Conservation (phyloP, 1,140 invertebrate species). For the Anadara kagoshimensis region DNA sequence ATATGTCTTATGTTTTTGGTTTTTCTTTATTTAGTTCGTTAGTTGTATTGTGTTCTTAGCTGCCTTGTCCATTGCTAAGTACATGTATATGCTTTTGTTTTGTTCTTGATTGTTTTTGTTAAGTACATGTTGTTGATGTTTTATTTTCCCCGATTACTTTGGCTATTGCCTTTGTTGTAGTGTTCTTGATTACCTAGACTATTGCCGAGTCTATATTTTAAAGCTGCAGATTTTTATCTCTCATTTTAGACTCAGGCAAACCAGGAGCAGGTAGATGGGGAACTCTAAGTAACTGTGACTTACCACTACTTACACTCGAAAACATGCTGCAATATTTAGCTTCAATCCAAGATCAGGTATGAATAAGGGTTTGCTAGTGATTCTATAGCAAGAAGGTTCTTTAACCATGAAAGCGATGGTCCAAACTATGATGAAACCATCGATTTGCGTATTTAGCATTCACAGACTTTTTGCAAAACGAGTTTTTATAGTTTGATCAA, state of each 20-base stretch:
- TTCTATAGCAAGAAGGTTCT: slow-evolving; percentile 13
- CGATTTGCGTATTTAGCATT: background rate
- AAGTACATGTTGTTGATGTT: too few relatives aligned
- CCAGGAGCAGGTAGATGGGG: slow-evolving; percentile 58
- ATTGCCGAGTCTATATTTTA: background rate
- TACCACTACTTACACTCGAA: slow-evolving; percentile 52
- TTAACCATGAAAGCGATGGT: background rate
- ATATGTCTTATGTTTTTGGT: too few relatives aligned
- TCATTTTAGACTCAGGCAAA: slow-evolving; percentile 41
- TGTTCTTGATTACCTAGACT: too few relatives aligned
- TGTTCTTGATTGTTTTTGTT: too few relatives aligned
- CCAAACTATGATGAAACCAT: background rate
- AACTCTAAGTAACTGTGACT: slow-evolving; percentile 60
- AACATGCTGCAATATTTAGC: slow-evolving; percentile 57
- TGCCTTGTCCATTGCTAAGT: too few relatives aligned
- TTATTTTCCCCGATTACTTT: too few relatives aligned
- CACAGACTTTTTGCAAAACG: background rate
- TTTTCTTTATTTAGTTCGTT: too few relatives aligned
- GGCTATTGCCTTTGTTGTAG: too few relatives aligned
- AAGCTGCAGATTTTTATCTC: background rate
- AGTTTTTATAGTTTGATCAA: background rate
- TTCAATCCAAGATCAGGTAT: slow-evolving; percentile 58
- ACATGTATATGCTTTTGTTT: too few relatives aligned
- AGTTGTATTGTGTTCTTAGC: too few relatives aligned
- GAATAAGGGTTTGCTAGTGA: background rate